Evolutionary conservation across 2,113 vertebrate species (phyloP).

Genomic region (Gymnocephalus cernua): DNA sequence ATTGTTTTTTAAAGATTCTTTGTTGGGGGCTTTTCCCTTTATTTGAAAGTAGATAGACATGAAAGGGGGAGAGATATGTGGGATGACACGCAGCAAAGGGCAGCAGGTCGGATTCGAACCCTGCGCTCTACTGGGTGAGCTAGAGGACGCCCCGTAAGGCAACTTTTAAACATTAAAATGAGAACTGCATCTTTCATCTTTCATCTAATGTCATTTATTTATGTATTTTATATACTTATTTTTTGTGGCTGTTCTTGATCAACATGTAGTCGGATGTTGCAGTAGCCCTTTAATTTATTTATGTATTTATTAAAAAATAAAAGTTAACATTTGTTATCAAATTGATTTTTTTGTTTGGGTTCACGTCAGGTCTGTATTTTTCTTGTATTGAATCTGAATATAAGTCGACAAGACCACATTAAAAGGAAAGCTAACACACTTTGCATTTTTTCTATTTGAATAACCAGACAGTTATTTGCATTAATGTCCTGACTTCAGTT

Average conservation of each 20-base stretch:
- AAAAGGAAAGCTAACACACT: not conserved
- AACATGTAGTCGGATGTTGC: not conserved
- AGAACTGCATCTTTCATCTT: not conserved
- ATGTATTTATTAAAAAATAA: not conserved
- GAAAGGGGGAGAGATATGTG: too few species aligned
- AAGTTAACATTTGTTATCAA: not conserved
- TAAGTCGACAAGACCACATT: not conserved
- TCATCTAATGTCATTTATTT: not conserved
- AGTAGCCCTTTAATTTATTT: not conserved
- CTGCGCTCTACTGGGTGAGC: too few species aligned
- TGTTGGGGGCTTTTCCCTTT: too few species aligned
- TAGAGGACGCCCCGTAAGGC: too few species aligned
- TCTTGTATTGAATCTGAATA: not conserved
- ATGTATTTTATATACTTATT: not conserved
- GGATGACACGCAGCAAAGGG: too few species aligned
- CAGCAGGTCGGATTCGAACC: too few species aligned
- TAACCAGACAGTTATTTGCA: conserved; percentile 12
- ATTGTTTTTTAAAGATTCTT: too few species aligned
- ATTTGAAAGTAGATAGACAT: too few species aligned
- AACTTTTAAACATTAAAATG: not conserved
- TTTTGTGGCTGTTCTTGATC: not conserved
- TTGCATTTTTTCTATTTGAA: not conserved
- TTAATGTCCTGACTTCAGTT: conserved; percentile 7
- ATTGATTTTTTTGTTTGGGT: not conserved
- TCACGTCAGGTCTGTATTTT: not conserved